Conservation (phyloP, 2,888 invertebrate genomes). For the Alsophila aescularia region DNA sequence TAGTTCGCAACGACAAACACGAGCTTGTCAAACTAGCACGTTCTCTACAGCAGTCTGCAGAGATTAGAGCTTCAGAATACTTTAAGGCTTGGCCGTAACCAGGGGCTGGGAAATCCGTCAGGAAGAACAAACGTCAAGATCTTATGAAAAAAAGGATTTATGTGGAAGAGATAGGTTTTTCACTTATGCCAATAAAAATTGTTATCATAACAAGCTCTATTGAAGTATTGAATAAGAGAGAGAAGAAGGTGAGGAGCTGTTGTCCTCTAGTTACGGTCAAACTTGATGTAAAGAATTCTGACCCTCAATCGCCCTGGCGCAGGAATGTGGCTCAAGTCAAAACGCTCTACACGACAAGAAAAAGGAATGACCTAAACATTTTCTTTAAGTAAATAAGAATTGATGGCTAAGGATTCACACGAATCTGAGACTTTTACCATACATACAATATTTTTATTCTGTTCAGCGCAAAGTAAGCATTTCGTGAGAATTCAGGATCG, state of each 20-base stretch:
- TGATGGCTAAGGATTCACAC: background rate
- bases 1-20: constrained; percentile 18
- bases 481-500: no score
- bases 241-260: no score
- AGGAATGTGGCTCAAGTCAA: constrained; percentile 18
- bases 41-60: background rate
- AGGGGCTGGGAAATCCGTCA: background rate
- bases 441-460: no score
- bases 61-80: background rate
- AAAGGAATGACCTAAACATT: constrained; percentile 5
- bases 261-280: background rate
- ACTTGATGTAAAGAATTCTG: background rate
- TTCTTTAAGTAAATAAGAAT: no score
- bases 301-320: constrained; percentile 3
- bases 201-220: no score
- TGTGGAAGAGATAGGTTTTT: no score
- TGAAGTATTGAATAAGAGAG: no score
- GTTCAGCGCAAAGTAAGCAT: no score
- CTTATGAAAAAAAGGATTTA: no score
- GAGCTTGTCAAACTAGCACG: background rate
- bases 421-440: background rate
- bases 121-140: no score
- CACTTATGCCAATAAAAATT: no score
- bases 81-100: background rate
- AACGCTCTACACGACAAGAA: constrained; percentile 1